Conservation (phyloP, 2,113 vertebrate genomes). For the Mastomys natalensis region DNA sequence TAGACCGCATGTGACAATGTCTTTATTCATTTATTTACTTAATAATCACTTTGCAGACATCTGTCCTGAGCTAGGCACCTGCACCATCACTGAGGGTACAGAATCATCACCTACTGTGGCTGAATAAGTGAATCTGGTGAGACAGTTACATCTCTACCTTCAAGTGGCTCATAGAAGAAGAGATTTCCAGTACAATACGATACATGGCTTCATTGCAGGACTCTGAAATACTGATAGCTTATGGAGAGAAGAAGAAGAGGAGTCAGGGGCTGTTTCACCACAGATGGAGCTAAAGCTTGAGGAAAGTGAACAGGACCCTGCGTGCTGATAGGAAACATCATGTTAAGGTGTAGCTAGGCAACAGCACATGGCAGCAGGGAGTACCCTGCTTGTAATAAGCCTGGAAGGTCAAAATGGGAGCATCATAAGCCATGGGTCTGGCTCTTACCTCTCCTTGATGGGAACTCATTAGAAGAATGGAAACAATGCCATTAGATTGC, state of each 20-base stretch:
- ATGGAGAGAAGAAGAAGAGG: not conserved
- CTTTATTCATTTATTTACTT: constrained; percentile 1
- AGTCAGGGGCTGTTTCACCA: not conserved
- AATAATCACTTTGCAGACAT: not conserved
- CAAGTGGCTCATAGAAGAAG: not conserved
- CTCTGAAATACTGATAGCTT: not conserved
- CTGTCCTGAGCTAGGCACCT: not conserved
- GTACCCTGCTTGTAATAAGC: not conserved
- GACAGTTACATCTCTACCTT: not conserved
- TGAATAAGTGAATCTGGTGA: not conserved
- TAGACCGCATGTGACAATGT: not conserved
- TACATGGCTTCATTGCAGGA: not conserved
- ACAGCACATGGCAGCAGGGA: too few species aligned
- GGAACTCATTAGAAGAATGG: not conserved
- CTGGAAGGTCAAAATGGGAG: not conserved
- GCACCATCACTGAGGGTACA: not conserved
- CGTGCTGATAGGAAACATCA: not conserved
- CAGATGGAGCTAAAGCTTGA: not conserved
- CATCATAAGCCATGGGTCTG: not conserved
- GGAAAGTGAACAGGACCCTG: not conserved
- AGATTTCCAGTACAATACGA: not conserved
- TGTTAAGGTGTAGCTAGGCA: not conserved
- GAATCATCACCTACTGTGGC: not conserved
- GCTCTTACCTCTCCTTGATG: not conserved
- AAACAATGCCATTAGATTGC: not conserved